Evolutionary conservation across 2,797 vertebrate genomes (phyloP).

Genomic region (Heliangelus exortis): DNA sequence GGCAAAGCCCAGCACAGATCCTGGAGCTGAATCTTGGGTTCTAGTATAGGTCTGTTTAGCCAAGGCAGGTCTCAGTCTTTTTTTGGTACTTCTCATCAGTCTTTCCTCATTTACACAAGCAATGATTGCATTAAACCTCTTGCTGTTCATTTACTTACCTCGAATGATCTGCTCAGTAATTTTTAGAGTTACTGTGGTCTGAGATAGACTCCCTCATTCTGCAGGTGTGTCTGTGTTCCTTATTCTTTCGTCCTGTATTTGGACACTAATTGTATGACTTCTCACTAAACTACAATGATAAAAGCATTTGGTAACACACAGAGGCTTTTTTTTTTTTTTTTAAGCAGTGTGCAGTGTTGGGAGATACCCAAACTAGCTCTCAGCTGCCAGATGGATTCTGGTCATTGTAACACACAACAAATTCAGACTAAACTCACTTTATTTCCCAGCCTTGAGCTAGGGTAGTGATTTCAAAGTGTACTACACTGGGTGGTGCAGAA

Average conservation of each 20-base stretch:
- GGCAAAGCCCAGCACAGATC: not conserved
- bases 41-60: not conserved
- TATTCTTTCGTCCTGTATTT: not conserved
- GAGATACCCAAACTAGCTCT: not conserved
- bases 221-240: not conserved
- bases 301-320: not conserved
- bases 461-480: not conserved
- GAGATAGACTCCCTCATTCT: not conserved
- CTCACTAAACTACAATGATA: not conserved
- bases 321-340: not conserved
- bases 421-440: not conserved
- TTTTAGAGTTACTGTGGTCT: not conserved
- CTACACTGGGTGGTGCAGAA: not conserved
- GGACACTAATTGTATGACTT: not conserved
- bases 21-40: rapidly evolving
- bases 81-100: not conserved
- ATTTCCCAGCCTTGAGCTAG: not conserved
- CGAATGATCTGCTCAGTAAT: not conserved
- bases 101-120: not conserved
- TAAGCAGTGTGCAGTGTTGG: not conserved
- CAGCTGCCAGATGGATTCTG: not conserved
- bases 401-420: not conserved
- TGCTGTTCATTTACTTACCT: not conserved
- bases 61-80: not conserved
- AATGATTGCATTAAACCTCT: not conserved